Evolutionary conservation across 2,797 vertebrate species (phyloP), one percentile per base, ranked within the genome.

Genomic region (Taenioides sp.): DNA sequence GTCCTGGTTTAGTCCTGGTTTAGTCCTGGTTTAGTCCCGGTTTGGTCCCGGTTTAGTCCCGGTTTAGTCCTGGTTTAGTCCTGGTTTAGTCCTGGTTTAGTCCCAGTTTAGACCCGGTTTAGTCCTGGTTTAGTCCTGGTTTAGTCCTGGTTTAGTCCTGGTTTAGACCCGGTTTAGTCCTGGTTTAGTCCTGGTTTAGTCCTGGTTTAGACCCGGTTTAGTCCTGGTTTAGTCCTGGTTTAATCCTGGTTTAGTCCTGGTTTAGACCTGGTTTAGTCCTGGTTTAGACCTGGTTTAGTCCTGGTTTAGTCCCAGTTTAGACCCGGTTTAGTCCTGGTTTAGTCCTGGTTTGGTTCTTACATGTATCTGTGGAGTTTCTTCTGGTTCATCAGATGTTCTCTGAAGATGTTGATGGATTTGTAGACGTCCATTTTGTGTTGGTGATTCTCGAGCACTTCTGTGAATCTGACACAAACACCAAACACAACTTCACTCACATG

Each of bases 391-490:
- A 79, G 52, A 25, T 82, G 82, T 23, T 70, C 7, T 52, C 78
- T 79, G 82, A 85, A 86, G 70, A 86, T 43, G 76, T 68, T 60
- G 18, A 84, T 20, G 60, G 83, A 68, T 69, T 74, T 74, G 23
- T 3, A 71, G 1, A 0, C 0, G 1, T 82, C 65, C 63, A 73
- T 67, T 3, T 70, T 37, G 3, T 40, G 5, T 64, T 67, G 74
- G 0, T 54, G 4, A 0, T 69, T 16, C 18, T 75, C 71, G 0
- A 80, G 0, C 54, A 79, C 3, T 22, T 64, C 17, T 5, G 1
- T 76, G 71, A 69, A 80, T 60, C 86, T 86, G 58, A 25, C 5
- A 52, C 5, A 52, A 43, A 22, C 18, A 64, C 31, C 22, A 9
- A 37, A 20, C 31, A 34, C 0, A 34, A 34, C 2, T 27, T 27